Percentiles rank a stretch among this genome's conserved stretches.
phyloP scores from a whole-genome alignment of 2,888 invertebrate species.

The Deroplatys truncata region DNA sequence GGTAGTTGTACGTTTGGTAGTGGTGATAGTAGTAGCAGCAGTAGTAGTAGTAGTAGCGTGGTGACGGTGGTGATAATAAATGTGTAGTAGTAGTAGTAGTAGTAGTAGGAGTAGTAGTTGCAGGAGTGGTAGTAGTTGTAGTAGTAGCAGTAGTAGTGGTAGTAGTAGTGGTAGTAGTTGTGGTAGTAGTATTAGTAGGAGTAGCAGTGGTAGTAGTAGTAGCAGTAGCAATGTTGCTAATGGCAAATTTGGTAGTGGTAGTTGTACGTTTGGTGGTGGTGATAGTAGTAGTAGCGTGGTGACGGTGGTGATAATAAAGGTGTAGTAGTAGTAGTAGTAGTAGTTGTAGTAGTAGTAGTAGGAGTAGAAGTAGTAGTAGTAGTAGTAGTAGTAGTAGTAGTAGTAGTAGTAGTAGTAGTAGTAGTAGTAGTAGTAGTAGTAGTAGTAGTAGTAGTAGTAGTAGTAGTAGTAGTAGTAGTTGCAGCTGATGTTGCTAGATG shows the following conservation, averaged over 20 bases:
- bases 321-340: neutral
- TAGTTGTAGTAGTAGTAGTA: neutral
- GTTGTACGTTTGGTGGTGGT: no score
- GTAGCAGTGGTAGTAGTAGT: no score
- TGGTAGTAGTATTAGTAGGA: neutral
- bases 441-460: neutral
- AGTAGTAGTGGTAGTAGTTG: neutral
- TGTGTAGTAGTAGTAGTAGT: neutral
- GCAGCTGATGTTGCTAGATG: neutral
- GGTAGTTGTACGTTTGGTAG: no score
- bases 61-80: no score
- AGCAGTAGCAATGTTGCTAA: no score
- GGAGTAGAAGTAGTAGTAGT: neutral
- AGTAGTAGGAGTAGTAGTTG: neutral
- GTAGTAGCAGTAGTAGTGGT: neutral
- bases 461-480: no score
- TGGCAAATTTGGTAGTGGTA: no score
- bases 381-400: neutral
- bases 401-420: neutral
- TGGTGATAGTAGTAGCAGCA: no score
- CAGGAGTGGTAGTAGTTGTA: neutral
- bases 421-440: neutral
- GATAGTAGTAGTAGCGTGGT: no score
- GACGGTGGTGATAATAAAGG: no score
- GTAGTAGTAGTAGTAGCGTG: no score